Evolutionary conservation across 2,797 vertebrate species (phyloP), one percentile per base, ranked within the genome.

Genomic region (Phrynocephalus vlangalii): DNA sequence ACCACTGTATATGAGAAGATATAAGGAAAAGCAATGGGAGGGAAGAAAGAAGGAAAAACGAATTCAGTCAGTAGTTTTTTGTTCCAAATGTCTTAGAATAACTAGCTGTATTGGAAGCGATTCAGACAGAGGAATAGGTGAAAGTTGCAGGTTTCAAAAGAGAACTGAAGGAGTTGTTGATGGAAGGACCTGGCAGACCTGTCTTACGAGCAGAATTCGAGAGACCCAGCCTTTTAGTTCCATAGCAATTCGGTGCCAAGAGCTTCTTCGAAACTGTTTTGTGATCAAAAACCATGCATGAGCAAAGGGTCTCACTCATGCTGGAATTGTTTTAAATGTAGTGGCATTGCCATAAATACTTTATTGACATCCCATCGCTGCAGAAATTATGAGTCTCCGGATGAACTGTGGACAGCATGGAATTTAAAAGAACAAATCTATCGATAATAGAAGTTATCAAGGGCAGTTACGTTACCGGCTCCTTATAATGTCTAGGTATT

Each of bases 401-500:
- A 90, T 95, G 91, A 95, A 90, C 86, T 1, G 24, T 13, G 88
- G 93, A 89, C 88, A 92, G 84, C 89, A 85, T 84, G 89, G 92
- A 93, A 91, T 91, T 76, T 78, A 71, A 87, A 38, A 77, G 87
- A 92, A 94, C 95, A 96, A 95, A 96, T 96, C 96, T 92, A 95
- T 95, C 88, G 90, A 88, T 94, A 88, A 48, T 85, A 90, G 85
- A 86, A 88, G 85, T 92, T 88, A 87, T 88, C 86, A 92, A 88
- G 94, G 84, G 89, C 85, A 88, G 86, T 92, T 93, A 86, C 95
- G 88, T 94, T 95, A 94, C 91, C 89, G 87, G 93, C 90, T 94
- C 85, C 84, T 92, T 82, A n/a, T 92, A 95, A 95, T 91, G 94
- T 88, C 85, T 89, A 89, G 92, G 86, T 90, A 88, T 95, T 96